Percentiles rank a stretch among this genome's conserved stretches.
Evolutionary conservation across 2,888 invertebrate species (phyloP).

Genomic region (Junonia oenone): DNA sequence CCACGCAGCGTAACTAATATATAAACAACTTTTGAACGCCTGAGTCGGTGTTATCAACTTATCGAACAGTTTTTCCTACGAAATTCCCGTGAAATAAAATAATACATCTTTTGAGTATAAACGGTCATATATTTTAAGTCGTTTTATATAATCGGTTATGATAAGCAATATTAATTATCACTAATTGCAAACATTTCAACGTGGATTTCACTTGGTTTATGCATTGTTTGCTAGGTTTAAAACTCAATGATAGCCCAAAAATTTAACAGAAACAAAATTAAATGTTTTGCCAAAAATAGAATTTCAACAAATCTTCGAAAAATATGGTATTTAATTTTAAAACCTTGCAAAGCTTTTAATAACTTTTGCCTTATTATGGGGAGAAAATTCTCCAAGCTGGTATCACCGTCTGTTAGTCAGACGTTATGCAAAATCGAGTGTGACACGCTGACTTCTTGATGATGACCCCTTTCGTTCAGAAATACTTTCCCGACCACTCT

Average conservation of each 20-base stretch:
- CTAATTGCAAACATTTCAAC: too few relatives aligned
- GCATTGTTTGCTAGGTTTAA: too few relatives aligned
- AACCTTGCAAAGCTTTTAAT: too few relatives aligned
- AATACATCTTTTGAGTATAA: not conserved
- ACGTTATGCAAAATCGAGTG: slow-evolving; percentile 12
- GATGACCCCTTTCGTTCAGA: slow-evolving; percentile 10
- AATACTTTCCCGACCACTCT: slow-evolving; percentile 18
- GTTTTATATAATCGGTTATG: too few relatives aligned
- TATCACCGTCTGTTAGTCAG: not conserved
- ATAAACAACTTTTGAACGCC: not conserved
- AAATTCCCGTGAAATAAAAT: not conserved
- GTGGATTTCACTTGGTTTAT: too few relatives aligned
- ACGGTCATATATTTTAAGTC: too few relatives aligned
- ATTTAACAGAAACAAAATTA: too few relatives aligned
- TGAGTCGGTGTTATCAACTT: not conserved
- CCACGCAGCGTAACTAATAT: not conserved
- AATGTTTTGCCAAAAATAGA: too few relatives aligned
- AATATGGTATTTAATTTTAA: too few relatives aligned
- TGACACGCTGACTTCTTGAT: not conserved
- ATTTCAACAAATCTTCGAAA: too few relatives aligned
- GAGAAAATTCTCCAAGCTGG: not conserved
- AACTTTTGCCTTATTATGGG: not conserved
- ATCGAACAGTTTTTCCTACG: not conserved
- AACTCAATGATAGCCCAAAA: too few relatives aligned
- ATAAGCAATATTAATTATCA: too few relatives aligned